These are phyloP conservation scores for Tinamus major DNA, from an alignment of 2,797 vertebrate species.

Conservation along the genomic window DNA sequence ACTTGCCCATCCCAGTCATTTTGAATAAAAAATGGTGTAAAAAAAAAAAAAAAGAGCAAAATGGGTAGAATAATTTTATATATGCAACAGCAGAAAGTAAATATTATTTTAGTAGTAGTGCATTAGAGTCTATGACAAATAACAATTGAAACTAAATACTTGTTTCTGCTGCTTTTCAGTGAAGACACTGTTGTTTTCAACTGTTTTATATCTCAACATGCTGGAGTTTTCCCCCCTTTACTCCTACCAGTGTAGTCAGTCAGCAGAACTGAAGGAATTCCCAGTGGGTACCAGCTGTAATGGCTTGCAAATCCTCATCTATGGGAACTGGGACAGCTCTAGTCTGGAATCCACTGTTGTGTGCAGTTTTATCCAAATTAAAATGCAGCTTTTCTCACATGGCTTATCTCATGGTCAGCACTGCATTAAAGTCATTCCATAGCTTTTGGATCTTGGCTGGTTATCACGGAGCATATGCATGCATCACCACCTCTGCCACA, in stretches of 20 bases:
- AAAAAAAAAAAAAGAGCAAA: background rate
- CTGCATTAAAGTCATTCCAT: background rate
- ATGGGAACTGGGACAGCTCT: background rate
- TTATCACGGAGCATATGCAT: rapidly evolving
- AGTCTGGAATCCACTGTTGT: background rate
- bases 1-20: background rate
- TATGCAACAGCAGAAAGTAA: background rate
- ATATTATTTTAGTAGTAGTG: background rate
- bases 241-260: background rate
- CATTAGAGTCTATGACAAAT: background rate
- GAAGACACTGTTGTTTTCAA: background rate
- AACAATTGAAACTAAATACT: rapidly evolving
- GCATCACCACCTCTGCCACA: background rate
- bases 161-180: background rate
- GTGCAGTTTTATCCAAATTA: background rate
- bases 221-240: background rate
- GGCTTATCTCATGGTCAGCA: background rate
- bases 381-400: background rate
- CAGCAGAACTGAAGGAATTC: background rate
- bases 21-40: background rate
- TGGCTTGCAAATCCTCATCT: background rate
- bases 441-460: background rate
- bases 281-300: rapidly evolving
- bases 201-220: background rate
- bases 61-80: background rate